These are phyloP conservation scores for Oreortyx pictus DNA, from an alignment of 2,797 vertebrate genomes.

Conservation along the genomic window DNA sequence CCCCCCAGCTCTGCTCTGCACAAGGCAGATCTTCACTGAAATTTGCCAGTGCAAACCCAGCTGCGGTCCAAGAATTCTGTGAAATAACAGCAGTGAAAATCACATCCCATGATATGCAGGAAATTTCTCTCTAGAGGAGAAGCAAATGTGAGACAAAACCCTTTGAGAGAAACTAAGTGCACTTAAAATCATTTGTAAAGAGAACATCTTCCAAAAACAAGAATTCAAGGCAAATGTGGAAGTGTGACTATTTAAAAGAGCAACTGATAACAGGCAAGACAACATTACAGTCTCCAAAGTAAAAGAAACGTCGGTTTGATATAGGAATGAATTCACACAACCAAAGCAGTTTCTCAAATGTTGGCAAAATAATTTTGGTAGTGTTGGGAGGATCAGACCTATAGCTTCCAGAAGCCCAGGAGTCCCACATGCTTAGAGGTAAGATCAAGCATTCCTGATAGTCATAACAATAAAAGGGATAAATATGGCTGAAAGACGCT, in stretches of 20 bases:
- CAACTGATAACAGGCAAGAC: neutral
- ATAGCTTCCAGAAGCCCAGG: neutral
- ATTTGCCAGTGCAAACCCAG: neutral
- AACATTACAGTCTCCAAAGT: neutral
- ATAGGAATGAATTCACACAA: neutral
- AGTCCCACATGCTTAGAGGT: neutral
- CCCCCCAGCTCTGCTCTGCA: neutral
- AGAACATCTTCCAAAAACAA: conserved; percentile 13
- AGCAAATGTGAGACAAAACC: neutral
- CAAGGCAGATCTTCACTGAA: neutral
- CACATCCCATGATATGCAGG: neutral
- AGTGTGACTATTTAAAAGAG: conserved; percentile 26
- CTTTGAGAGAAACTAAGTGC: neutral
- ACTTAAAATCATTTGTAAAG: conserved; percentile 5
- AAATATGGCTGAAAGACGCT: neutral
- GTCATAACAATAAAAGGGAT: neutral
- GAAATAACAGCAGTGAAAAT: neutral
- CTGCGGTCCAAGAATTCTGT: neutral
- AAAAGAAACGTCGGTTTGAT: neutral
- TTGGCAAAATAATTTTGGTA: neutral
- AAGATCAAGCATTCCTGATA: neutral
- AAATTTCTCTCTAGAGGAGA: neutral
- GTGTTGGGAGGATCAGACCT: neutral
- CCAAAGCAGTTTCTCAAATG: neutral
- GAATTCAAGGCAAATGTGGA: conserved; percentile 3